Base-by-base conservation (phyloP, 37 sponge, comb jelly and placozoan genomes). In the Beroe forskalii region DNA sequence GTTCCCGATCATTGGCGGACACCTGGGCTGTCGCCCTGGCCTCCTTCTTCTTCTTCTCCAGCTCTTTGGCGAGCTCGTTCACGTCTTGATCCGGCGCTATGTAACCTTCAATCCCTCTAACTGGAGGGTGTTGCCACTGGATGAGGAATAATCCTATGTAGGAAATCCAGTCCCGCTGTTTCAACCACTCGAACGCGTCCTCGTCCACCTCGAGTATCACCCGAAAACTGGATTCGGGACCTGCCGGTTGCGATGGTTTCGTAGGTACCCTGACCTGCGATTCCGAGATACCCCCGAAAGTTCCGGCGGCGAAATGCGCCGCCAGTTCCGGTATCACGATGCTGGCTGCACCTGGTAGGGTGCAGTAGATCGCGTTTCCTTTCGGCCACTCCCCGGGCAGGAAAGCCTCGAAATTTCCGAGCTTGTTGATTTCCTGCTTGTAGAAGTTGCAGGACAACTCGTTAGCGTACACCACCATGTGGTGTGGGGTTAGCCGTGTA, bases 191-290 rank as follows among this genome's bases (percentile, higher is more conserved):
- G 66, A 64, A 64, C 4, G 66, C 66, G 4, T 23, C 25, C 3
- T 64, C 66, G 31, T 64, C 66, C 25, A 64, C 66, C 17, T 63
- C 66, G 22, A 63, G 27, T 8, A 28, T 22, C 4, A 63, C 66
- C 28, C 30, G 17, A 3, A 6, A 23, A 27, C 66, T 63, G 3
- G 66, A 28, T 3, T 63, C 66, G 55, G 55, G 55, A 48, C 55
- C 55, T n/a, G 66, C 66, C 4, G 66, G 66, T 22, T 64, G 66
- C 66, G 20, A 64, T 8, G 66, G 66, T 64, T 64, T 27, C 66
- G 3, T 23, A 6, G 66, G 66, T 8, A 64, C 66, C 25, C 66
- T 23, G 66, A 64, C 31, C 25, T 64, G 66, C 31, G 25, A 30
- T 23, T 64, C 66, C 66, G 4, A 8, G 4, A 64, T 27, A 30